Conservation (phyloP, 2,797 vertebrate species). For the Periparus ater region DNA sequence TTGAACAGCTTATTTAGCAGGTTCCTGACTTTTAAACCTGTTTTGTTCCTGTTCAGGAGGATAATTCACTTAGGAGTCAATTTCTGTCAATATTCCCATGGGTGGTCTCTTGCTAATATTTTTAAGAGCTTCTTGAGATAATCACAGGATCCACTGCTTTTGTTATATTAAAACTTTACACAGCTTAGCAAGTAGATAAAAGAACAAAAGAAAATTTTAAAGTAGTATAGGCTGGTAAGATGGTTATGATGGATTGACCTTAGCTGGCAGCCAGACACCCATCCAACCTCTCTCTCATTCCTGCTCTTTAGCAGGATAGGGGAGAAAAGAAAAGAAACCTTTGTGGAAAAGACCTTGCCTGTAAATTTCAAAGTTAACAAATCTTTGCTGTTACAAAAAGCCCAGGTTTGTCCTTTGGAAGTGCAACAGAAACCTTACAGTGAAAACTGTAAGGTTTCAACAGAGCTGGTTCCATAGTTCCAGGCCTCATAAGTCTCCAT, state of each 20-base stretch:
- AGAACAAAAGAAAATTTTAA: neutral
- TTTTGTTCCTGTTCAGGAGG: neutral
- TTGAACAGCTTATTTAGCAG: neutral
- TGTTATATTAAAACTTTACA: neutral
- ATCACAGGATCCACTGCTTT: neutral
- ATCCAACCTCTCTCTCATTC: neutral
- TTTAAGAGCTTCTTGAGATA: neutral
- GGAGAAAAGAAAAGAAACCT: neutral
- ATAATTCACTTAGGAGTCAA: neutral
- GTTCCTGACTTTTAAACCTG: neutral
- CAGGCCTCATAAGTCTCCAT: neutral
- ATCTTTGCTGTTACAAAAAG: neutral
- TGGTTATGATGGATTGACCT: neutral
- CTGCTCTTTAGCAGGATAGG: neutral
- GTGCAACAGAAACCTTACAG: neutral
- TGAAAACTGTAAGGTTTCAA: neutral
- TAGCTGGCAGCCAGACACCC: neutral
- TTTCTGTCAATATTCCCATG: neutral
- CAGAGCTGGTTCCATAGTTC: neutral
- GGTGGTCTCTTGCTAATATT: neutral
- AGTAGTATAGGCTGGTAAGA: neutral
- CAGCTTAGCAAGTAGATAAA: neutral
- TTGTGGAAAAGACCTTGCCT: neutral
- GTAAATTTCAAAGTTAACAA: neutral
- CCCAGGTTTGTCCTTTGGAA: neutral